Base-by-base conservation (phyloP, 2,888 invertebrate species). In the Camponotus fellah region DNA sequence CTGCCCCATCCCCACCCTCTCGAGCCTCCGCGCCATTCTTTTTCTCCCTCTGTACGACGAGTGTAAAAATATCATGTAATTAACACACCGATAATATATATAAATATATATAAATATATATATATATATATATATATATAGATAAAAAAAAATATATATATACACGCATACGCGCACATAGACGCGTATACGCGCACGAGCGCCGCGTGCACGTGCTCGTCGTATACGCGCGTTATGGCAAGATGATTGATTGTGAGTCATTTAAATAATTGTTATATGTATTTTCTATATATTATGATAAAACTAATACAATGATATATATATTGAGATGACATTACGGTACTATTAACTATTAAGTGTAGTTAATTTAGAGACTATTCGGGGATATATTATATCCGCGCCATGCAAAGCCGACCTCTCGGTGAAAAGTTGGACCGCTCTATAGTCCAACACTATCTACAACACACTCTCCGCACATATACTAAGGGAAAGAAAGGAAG, bases 201-300 rank as follows among this genome's bases (percentile, higher is more conserved):
- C 69, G n/a, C 37, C 56, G 37, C 49, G 69, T 76, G 56, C 56
- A 60, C 62, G 49, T 49, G 64, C 58, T 53, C 43, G 56, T 56
- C 66, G 43, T 82, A 84, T 82, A 75, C 68, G 68, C 83, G 71
- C 76, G 87, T 89, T 84, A 86, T 76, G 86, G 88, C 86, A 91
- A 77, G 91, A 92, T 91, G 92, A 93, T 93, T 93, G 93, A 94
- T 94, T 93, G 93, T 94, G 93, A 93, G 93, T 93, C 93, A 94
- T 94, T 93, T 93, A 93, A 94, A 94, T 94, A 93, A 94, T 94
- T 94, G 94, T 94, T 94, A 94, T 92, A 94, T 94, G 94, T 94
- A 94, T 94, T 94, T 94, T 94, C 94, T 94, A 94, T 94, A 94
- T 94, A 94, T 94, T 93, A 94, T 91, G 91, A 92, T 93, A 92